Evolutionary conservation across 2,797 vertebrate genomes (phyloP).

Genomic region (Mus minutoides): DNA sequence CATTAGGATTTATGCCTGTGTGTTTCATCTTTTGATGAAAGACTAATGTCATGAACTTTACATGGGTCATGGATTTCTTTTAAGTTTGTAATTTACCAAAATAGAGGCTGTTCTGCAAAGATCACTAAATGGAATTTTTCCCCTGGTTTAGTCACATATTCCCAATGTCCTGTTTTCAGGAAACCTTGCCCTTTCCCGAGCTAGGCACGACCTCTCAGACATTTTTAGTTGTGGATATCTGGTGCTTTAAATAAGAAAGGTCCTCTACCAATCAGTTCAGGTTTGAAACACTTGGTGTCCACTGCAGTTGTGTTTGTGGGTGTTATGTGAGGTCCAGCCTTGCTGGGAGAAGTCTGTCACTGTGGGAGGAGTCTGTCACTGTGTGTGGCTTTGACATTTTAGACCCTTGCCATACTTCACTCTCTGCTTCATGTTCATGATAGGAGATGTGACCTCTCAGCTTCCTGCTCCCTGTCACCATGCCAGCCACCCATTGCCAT

Average conservation of each 20-base stretch:
- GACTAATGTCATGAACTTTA: conserved; percentile 65
- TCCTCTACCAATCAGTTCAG: background rate
- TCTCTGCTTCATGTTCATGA: background rate
- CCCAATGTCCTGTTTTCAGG: conserved; percentile 21
- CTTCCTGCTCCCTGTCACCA: background rate
- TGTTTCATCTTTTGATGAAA: conserved; percentile 24
- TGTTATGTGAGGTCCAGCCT: background rate
- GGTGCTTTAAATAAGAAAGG: background rate
- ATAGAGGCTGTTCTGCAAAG: conserved; percentile 55
- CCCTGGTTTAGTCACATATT: conserved; percentile 45
- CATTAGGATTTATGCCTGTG: background rate
- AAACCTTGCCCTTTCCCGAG: conserved; percentile 42
- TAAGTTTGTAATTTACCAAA: conserved; percentile 58
- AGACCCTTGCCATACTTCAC: background rate
- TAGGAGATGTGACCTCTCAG: background rate
- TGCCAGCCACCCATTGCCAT: background rate
- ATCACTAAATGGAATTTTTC: conserved; percentile 18
- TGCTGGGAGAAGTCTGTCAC: background rate
- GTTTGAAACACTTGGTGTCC: background rate
- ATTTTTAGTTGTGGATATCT: conserved; percentile 58
- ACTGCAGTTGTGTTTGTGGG: background rate
- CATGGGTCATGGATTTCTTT: conserved; percentile 54
- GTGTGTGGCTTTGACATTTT: background rate
- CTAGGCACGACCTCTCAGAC: conserved; percentile 10
- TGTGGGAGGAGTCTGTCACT: background rate